Evolutionary conservation across 92 coral and sea anemone species (phyloP).

Genomic region (Phymanthus crucifer): DNA sequence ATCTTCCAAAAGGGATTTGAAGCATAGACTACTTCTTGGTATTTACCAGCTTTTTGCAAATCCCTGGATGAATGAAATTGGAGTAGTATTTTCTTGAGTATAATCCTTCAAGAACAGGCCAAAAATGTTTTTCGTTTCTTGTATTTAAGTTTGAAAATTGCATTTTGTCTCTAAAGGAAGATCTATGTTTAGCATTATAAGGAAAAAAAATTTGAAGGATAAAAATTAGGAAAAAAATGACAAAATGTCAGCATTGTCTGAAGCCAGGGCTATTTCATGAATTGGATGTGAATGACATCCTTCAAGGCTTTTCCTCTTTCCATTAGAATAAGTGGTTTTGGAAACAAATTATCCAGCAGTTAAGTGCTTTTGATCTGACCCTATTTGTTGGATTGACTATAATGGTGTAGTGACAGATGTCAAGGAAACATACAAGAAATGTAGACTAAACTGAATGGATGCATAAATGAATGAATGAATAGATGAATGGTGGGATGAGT

Average conservation of each 20-base stretch:
- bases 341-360: not conserved
- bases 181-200: too few species aligned
- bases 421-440: not conserved
- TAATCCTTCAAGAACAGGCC: too few species aligned
- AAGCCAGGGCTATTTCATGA: not conserved
- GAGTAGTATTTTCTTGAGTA: too few species aligned
- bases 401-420: not conserved
- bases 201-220: too few species aligned
- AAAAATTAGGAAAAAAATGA: not conserved
- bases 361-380: not conserved
- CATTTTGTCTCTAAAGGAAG: too few species aligned
- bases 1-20: too few species aligned
- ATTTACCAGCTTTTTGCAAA: too few species aligned
- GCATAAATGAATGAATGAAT: not conserved
- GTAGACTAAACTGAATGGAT: not conserved
- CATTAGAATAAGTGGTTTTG: conserved; percentile 1
- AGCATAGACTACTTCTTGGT: too few species aligned
- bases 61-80: too few species aligned
- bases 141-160: too few species aligned
- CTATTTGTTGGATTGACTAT: not conserved
- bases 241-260: not conserved
- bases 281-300: not conserved
- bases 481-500: not conserved
- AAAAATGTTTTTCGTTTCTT: too few species aligned
- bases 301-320: not conserved